Evolutionary conservation across 2,888 invertebrate species (phyloP).

Genomic region (Bugula neritina): DNA sequence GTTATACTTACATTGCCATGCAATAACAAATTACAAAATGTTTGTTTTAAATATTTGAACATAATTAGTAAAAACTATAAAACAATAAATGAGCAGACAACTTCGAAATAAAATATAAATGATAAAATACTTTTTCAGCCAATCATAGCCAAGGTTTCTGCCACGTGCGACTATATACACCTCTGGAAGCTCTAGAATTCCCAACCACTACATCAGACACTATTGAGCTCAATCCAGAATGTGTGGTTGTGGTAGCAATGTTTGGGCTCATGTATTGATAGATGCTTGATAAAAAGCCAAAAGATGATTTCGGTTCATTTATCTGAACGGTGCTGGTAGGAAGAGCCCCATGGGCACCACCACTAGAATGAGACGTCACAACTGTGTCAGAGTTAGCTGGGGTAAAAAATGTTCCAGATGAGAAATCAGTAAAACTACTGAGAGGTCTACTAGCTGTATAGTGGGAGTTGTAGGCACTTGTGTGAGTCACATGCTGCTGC

Average conservation of each 20-base stretch:
- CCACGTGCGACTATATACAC: not conserved
- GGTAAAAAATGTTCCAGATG: not conserved
- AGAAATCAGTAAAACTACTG: not conserved
- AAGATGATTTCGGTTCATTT: not conserved
- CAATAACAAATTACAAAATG: no score
- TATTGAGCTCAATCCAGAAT: slow-evolving; percentile 11
- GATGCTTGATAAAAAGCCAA: not conserved
- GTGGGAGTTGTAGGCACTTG: not conserved
- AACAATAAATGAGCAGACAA: no score
- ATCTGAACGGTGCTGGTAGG: not conserved
- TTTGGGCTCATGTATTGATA: slow-evolving; percentile 15
- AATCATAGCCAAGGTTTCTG: not conserved
- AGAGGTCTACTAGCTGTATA: not conserved
- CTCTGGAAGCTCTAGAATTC: not conserved
- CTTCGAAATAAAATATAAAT: no score
- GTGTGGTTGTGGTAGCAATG: not conserved
- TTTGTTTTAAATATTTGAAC: no score
- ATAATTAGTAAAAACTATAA: no score
- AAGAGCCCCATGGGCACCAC: not conserved
- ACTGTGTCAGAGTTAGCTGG: not conserved
- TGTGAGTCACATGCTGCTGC: not conserved
- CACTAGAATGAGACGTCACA: not conserved
- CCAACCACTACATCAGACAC: slow-evolving; percentile 4
- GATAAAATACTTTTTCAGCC: no score
- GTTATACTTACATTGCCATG: no score